Conservation (phyloP, 1,140 invertebrate species). For the Drosophila lowei region DNA sequence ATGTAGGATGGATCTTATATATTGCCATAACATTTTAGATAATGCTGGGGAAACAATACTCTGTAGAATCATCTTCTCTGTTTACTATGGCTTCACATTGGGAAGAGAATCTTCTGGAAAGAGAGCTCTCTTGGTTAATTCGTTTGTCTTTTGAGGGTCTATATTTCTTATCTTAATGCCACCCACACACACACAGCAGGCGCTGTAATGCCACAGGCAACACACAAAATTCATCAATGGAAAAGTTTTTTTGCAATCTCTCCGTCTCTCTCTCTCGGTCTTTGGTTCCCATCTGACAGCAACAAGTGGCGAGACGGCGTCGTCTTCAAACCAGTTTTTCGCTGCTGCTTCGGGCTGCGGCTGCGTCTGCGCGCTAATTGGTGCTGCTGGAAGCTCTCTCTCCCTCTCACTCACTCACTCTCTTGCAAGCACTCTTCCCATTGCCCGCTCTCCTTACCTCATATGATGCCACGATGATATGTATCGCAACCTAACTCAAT, state of each 20-base stretch:
- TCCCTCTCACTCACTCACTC: neutral
- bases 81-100: too few relatives aligned
- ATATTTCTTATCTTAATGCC: too few relatives aligned
- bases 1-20: too few relatives aligned
- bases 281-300: conserved; percentile 18
- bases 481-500: too few relatives aligned
- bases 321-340: conserved; percentile 75
- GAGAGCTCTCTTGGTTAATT: too few relatives aligned
- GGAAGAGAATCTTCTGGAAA: conserved; percentile 57
- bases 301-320: conserved; percentile 47
- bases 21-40: too few relatives aligned
- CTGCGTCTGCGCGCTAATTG: conserved; percentile 69
- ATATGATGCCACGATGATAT: too few relatives aligned
- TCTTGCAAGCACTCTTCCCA: neutral
- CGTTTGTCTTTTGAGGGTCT: conserved; percentile 8
- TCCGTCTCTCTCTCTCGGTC: conserved; percentile 51
- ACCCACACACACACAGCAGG: neutral
- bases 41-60: too few relatives aligned
- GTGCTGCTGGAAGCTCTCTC: conserved; percentile 40
- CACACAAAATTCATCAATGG: conserved; percentile 72
- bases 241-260: conserved; percentile 73
- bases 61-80: too few relatives aligned
- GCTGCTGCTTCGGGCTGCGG: conserved; percentile 34
- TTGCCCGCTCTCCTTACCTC: too few relatives aligned
- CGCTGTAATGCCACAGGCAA: neutral